Base-by-base conservation (phyloP, 2,888 invertebrate species). In the Keiferia lycopersicella region DNA sequence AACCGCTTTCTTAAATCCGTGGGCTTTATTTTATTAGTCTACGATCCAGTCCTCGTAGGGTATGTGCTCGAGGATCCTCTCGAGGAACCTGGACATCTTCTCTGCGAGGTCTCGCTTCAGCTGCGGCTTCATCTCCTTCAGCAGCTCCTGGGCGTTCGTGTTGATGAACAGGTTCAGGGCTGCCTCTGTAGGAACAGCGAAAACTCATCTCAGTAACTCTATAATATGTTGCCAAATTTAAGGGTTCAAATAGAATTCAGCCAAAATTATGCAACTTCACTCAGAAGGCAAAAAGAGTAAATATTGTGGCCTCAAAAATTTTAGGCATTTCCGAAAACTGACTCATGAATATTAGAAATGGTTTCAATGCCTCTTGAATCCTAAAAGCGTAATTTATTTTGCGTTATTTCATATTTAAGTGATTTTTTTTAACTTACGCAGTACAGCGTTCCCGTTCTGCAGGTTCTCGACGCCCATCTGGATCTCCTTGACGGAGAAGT, bases 81-180 rank as follows among this genome's bases (percentile, higher is more conserved):
- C 95, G 61, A 96, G 93, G 81, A 97, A 97, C 62, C 93, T 93
- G 30, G 94, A 93, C 94, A 96, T 95, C 69, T 96, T 94, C 69
- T 93, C 92, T 8, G 96, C 93, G 34, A 97, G 90, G 82, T 97
- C 96, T 67, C 93, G 93, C 77, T 96, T 95, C 64, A 97, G 89
- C 74, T 96, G 94, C 0, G 97, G 97, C 78, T 97, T 97, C 97
- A 97, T 97, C 87, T 97, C 97, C 77, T 95, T 96, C 57, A 97
- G 86, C 14, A 97, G 86, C 70, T 97, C 97, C 77, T 97, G 96
- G 0, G 96, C 94, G 82, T 97, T 96, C 0, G 96, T 95, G 84
- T 97, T 97, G 83, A 97, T 97, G 87, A 97, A 97, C 58, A 96
- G 89, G 86, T 97, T 97, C 67, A 97, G 83, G 14, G 96, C 97